These are phyloP conservation scores for Brachionus rubens DNA, from an alignment of 1,140 invertebrate species.

Conservation along the genomic window DNA sequence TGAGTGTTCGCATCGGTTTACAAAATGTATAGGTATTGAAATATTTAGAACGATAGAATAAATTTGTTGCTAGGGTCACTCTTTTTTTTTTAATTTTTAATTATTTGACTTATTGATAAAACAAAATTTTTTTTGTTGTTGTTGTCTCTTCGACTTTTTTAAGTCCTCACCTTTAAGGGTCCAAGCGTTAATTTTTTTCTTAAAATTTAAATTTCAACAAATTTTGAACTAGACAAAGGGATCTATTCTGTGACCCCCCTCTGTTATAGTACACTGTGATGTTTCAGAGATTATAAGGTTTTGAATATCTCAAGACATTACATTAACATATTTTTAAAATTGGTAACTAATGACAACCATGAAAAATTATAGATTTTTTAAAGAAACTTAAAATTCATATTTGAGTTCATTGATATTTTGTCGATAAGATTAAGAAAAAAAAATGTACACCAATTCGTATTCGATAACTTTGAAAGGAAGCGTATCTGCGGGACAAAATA, in stretches of 20 bases:
- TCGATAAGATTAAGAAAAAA: background rate
- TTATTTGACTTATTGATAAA: background rate
- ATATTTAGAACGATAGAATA: constrained; percentile 28
- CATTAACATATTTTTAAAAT: too few relatives aligned
- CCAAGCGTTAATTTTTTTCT: too few relatives aligned
- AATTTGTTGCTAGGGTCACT: constrained; percentile 43
- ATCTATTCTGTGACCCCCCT: too few relatives aligned
- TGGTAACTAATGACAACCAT: constrained; percentile 7
- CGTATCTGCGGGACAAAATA: background rate
- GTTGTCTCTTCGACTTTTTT: too few relatives aligned
- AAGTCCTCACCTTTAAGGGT: too few relatives aligned
- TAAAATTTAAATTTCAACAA: too few relatives aligned
- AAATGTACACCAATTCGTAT: constrained; percentile 20
- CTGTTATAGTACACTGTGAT: too few relatives aligned
- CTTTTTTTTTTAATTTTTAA: background rate
- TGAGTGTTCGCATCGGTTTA: background rate
- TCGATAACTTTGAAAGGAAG: constrained; percentile 17
- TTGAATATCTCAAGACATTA: too few relatives aligned
- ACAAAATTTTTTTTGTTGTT: background rate
- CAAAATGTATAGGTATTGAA: background rate
- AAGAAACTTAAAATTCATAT: background rate
- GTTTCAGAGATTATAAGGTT: too few relatives aligned
- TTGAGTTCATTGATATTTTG: too few relatives aligned
- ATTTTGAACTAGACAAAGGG: too few relatives aligned
- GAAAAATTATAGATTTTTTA: constrained; percentile 18